Evolutionary conservation across 37 sponge, comb jelly and placozoan species (phyloP), one percentile per base, ranked within the genome.

Genomic region (Chondrosia reniformis): DNA sequence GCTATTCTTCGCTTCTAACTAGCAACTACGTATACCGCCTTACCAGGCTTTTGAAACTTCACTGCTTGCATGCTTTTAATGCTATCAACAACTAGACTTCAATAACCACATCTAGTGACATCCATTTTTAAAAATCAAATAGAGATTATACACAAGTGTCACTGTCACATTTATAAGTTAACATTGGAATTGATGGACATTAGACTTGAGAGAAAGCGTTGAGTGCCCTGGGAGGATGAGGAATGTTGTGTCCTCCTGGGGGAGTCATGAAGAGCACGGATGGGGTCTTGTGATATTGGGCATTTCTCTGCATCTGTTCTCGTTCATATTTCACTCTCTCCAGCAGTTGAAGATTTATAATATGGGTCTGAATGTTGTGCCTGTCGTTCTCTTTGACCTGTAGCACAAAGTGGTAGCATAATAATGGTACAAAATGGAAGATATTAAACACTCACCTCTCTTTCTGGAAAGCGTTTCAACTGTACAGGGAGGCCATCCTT

Each of bases 291-390:
- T 57, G 28, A 19, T 12, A 37, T 45, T 7, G 21, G 67, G 45
- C 15, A 36, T 46, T 33, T n/a, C n/a, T n/a, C n/a, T n/a, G n/a
- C 21, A 49, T 22, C 43, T 69, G 72, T 39, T 25, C 52, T 34
- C 9, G 12, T 42, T 13, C 34, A 41, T 28, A 27, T 21, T 55
- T 15, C 13, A 0, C 17, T 64, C 75, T 64, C 62, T 82, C 88
- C 77, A 91, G 46, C 92, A 91, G 86, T 41, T 66, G 43, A 13
- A 86, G 80, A 41, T 76, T 75, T 12, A 91, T 46, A 2, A 75
- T 76, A 27, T 91, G 92, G 2, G 87, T 91, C 76, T 91, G 92
- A 21, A 91, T 86, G 79, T 91, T 91, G 80, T 91, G 92, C 1
- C 63, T 30, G 41, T 91, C 92, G 30, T 78, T 78, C 33, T 76